phyloP scores from a whole-genome alignment of 2,113 vertebrate species.

The Mesembrinibis cayennensis region DNA sequence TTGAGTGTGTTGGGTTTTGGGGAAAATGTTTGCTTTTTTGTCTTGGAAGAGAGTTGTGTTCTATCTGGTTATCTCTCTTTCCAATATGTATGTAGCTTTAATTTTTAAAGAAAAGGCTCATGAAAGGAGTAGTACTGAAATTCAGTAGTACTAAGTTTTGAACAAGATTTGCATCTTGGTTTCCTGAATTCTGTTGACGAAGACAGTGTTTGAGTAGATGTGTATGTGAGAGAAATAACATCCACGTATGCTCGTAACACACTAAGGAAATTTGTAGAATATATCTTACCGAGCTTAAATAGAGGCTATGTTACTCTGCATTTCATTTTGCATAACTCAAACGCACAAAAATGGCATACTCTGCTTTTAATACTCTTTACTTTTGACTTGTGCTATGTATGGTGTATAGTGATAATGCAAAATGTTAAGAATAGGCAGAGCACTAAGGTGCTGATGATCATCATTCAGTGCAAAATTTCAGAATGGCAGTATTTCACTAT shows the following conservation, averaged over 20 bases:
- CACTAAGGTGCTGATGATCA: background rate
- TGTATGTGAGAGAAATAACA: background rate
- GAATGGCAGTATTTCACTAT: background rate
- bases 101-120: background rate
- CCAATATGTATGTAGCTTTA: background rate
- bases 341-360: background rate
- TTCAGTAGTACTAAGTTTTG: background rate
- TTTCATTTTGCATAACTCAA: background rate
- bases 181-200: background rate
- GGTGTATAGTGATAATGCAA: background rate
- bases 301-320: background rate
- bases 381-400: background rate
- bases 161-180: background rate
- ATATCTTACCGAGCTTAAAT: background rate
- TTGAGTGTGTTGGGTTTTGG: background rate
- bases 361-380: background rate
- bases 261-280: background rate
- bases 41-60: background rate
- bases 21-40: background rate
- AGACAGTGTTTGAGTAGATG: background rate
- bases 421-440: background rate
- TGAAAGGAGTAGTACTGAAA: background rate
- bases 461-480: background rate
- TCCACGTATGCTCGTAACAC: accelerated
- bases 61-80: background rate